Base-by-base conservation (phyloP, 2,797 vertebrate species). In the Xyrichtys novacula region DNA sequence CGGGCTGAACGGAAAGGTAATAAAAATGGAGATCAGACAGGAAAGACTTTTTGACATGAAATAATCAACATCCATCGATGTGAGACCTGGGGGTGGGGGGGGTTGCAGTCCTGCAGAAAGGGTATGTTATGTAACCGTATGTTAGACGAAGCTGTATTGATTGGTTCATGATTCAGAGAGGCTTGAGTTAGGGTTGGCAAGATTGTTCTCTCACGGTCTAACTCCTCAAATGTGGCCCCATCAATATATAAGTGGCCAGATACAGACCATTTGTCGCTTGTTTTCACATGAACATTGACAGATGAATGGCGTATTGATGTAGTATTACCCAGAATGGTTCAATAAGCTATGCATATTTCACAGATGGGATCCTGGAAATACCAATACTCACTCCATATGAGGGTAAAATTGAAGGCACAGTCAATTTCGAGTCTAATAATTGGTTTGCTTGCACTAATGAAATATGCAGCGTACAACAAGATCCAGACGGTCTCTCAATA, bases 71-170 rank as follows among this genome's bases (percentile, higher is more conserved):
- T n/a, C 36, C 46, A 71, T 67, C 56, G 31, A 65, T 47, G 58
- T 2, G 2, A 57, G 26, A 25, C 14, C 15, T 53, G 32, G 7
- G 32, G 20, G 42, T 53, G 32, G 7, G 32, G 20, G 42, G 34
- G 60, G 52, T 32, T 42, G 26, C 39, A 40, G 8, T 56, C 40
- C 29, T 47, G 20, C 40, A 46, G 58, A 56, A 68, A 56, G 2
- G 26, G 1, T 2, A 7, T 56, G 63, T 85, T 83, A 74, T 72
- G 57, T 78, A 83, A 84, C 61, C 40, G 5, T 14, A 15, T 0
- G 3, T n/a, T 22, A 39, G n/a, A 71, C 46, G 22, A 54, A 66
- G 32, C 36, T 67, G 43, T 65, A 75, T 65, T 66, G 64, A 81
- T 78, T 48, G 15, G 48, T 34, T 26, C 11, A 22, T 3, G 17